Evolutionary conservation across 2,797 vertebrate species (phyloP), one percentile per base, ranked within the genome.

Genomic region (Gouania willdenowi): DNA sequence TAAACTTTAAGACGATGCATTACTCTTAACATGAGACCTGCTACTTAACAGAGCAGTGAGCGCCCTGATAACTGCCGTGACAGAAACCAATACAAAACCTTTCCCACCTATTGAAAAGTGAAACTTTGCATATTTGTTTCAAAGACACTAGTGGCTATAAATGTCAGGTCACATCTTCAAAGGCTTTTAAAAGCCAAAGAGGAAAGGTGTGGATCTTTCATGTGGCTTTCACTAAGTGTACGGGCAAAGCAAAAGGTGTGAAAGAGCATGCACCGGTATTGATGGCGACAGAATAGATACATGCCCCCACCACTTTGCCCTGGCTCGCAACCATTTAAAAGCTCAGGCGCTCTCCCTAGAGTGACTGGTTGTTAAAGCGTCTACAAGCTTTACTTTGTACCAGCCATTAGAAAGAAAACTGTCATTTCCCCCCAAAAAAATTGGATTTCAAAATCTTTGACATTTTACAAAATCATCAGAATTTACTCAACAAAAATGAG

Each of bases 131-230:
- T 80, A 67, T 77, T n/a, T 57, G 55, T 79, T 82, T 83, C 70
- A 84, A 81, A 85, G 78, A 75, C 33, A 44, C 8, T 19, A 51
- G 34, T 26, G 34, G 44, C 33, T 57, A 73, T 77, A 79, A 84
- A 83, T 79, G 63, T 61, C 51, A 46, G 41, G 62, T 55, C 44
- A 67, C 50, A 54, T 43, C 70, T 66, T 80, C 71, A 73, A 77
- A 69, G 29, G 60, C 22, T 40, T 69, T 66, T 60, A 67, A 71
- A 74, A 77, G 66, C 18, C 55, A 64, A 39, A 49, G 49, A 62
- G 59, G 39, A 71, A 75, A 64, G 75, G 73, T 80, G 39, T 56
- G 45, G 41, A 57, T 79, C 66, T 83, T 73, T 85, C 61, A 86
- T 84, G 49, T 71, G 32, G 56, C 23, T 44, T 65, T 60, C 56